Evolutionary conservation across 1,140 invertebrate genomes (phyloP).

Genomic region (Brachionus sp.): DNA sequence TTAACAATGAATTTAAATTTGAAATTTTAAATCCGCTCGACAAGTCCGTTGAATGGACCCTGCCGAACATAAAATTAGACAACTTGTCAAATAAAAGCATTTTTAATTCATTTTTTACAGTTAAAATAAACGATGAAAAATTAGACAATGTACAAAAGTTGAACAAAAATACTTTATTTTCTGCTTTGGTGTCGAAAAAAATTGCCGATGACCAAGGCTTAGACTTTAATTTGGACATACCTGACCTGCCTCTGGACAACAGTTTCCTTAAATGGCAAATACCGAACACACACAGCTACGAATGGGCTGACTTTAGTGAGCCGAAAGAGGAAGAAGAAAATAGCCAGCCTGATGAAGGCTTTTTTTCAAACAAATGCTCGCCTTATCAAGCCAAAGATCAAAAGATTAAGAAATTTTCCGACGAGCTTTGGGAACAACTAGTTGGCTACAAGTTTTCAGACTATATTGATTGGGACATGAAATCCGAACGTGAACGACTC

Average conservation of each 20-base stretch:
- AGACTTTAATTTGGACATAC: conserved; percentile 11
- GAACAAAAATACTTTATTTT: conserved; percentile 24
- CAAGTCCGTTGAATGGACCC: not conserved
- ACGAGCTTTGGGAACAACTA: not conserved
- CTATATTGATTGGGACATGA: conserved; percentile 31
- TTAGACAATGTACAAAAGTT: not conserved
- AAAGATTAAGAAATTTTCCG: not conserved
- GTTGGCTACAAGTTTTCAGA: not conserved
- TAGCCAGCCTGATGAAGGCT: conserved; percentile 27
- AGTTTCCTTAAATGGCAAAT: conserved; percentile 31
- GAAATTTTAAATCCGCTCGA: not conserved
- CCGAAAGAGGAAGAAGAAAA: not conserved
- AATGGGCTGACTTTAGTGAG: not conserved
- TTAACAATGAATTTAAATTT: not conserved
- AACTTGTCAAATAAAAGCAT: conserved; percentile 6
- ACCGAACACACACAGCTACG: not conserved
- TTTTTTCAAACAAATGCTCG: conserved; percentile 3
- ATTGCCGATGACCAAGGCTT: not conserved
- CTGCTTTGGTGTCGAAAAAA: conserved; percentile 2
- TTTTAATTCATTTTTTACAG: not conserved
- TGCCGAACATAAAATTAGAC: not conserved
- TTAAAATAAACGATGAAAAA: not conserved
- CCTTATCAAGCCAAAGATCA: not conserved
- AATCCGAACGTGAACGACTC: not conserved
- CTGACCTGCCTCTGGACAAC: conserved; percentile 10